phyloP scores from a whole-genome alignment of 2,888 invertebrate species.

The Apotomis turbidana region DNA sequence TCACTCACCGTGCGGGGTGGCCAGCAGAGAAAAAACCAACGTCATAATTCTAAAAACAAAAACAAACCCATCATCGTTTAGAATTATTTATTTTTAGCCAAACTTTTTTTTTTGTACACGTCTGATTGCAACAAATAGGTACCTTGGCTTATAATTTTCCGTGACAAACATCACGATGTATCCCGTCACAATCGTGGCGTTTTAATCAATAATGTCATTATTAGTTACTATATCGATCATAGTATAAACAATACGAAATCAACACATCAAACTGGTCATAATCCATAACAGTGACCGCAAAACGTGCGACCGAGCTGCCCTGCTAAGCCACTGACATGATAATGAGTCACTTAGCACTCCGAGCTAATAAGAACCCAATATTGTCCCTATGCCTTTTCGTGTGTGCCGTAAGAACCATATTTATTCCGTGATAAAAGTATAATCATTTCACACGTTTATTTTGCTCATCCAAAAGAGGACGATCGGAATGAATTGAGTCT shows the following conservation, averaged over 20 bases:
- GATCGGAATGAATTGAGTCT: conserved; percentile 12
- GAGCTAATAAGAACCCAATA: conserved; percentile 40
- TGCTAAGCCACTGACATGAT: conserved; percentile 49
- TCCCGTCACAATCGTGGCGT: conserved; percentile 15
- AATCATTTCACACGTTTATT: conserved; percentile 27
- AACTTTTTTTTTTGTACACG: conserved; percentile 8
- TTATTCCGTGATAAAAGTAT: conserved; percentile 14
- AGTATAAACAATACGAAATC: conserved; percentile 61
- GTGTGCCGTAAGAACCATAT: conserved; percentile 28
- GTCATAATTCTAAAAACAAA: conserved; percentile 40
- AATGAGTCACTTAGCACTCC: conserved; percentile 48
- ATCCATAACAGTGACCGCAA: conserved; percentile 58
- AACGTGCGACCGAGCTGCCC: conserved; percentile 56
- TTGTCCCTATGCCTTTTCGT: conserved; percentile 27
- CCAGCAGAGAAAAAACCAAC: conserved; percentile 40
- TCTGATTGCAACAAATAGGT: conserved; percentile 11
- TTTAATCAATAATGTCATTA: conserved; percentile 51
- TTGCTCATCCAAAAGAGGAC: conserved; percentile 12
- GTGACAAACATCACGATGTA: conserved; percentile 8
- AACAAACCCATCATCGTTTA: conserved; percentile 39
- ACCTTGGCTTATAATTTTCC: background rate
- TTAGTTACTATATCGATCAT: conserved; percentile 59
- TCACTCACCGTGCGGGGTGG: conserved; percentile 65
- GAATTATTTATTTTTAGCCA: conserved; percentile 26
- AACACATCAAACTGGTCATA: conserved; percentile 54